Conservation (phyloP, 2,113 vertebrate genomes). For the Cranoglanis bouderius region DNA sequence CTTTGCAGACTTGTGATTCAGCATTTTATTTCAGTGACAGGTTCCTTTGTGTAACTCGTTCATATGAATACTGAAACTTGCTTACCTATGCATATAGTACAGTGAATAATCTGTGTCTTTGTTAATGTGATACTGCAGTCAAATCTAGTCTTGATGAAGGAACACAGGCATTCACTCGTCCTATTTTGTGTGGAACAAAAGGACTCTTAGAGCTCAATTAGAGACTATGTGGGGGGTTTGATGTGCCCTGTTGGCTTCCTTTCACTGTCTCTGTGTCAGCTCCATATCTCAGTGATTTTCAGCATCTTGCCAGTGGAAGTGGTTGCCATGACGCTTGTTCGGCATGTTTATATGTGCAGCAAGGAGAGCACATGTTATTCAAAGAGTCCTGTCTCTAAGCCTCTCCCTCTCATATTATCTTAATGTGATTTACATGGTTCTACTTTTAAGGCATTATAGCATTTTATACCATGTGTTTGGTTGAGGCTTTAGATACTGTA, state of each 20-base stretch:
- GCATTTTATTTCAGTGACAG: background rate
- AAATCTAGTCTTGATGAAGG: constrained; percentile 39
- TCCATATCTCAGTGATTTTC: constrained; percentile 14
- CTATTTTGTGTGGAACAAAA: constrained; percentile 42
- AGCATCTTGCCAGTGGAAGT: constrained; percentile 64
- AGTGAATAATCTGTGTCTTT: constrained; percentile 21
- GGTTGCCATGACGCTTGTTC: constrained; percentile 74
- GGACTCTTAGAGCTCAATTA: constrained; percentile 52
- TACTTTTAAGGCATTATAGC: background rate
- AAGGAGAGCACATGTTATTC: constrained; percentile 29
- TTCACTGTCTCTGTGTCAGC: constrained; percentile 27
- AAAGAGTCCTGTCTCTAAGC: background rate
- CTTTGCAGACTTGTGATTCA: background rate
- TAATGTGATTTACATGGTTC: background rate
- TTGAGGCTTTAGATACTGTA: background rate
- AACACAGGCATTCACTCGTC: constrained; percentile 33
- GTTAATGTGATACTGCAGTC: constrained; percentile 40
- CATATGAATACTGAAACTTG: background rate
- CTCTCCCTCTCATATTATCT: background rate
- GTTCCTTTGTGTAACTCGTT: constrained; percentile 6
- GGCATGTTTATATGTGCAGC: constrained; percentile 60
- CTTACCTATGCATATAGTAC: background rate
- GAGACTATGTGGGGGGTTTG: constrained; percentile 32
- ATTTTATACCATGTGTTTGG: background rate
- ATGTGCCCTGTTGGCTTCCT: constrained; percentile 35